These are phyloP conservation scores for Brachymystax lenok DNA, from an alignment of 2,797 vertebrate genomes.

Conservation along the genomic window DNA sequence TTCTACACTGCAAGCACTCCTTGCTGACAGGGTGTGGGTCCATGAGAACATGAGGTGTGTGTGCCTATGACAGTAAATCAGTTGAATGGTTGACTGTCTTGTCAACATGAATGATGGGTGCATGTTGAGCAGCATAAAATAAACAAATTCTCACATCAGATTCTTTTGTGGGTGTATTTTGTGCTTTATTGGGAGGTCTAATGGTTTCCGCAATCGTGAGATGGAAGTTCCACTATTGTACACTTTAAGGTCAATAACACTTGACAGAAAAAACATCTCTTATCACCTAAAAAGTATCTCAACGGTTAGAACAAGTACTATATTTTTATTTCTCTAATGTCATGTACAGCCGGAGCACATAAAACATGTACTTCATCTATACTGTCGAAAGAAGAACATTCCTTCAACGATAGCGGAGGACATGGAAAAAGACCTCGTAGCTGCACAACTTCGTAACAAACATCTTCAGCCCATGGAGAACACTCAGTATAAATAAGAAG, in stretches of 20 bases:
- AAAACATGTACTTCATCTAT: background rate
- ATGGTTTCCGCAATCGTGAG: background rate
- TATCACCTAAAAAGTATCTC: background rate
- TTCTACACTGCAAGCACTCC: background rate
- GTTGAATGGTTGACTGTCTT: constrained; percentile 21
- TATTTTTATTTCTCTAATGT: background rate
- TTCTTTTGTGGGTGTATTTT: background rate
- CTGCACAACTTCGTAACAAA: background rate
- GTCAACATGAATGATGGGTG: constrained; percentile 43
- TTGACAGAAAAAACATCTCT: background rate
- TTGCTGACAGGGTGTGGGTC: constrained; percentile 6
- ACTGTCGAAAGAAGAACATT: background rate
- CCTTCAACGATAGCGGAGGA: background rate
- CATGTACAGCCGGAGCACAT: background rate
- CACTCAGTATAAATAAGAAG: background rate
- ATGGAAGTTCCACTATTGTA: background rate
- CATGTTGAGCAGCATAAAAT: constrained; percentile 61
- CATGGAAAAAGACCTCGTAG: background rate
- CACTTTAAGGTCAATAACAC: background rate
- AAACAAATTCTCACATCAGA: constrained; percentile 67
- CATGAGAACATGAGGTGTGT: background rate
- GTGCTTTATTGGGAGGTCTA: background rate
- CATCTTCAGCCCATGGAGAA: background rate
- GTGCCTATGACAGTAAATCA: constrained; percentile 43
- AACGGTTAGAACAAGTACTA: background rate